phyloP scores from a whole-genome alignment of 1,140 invertebrate genomes.

The Plodia interpunctella region DNA sequence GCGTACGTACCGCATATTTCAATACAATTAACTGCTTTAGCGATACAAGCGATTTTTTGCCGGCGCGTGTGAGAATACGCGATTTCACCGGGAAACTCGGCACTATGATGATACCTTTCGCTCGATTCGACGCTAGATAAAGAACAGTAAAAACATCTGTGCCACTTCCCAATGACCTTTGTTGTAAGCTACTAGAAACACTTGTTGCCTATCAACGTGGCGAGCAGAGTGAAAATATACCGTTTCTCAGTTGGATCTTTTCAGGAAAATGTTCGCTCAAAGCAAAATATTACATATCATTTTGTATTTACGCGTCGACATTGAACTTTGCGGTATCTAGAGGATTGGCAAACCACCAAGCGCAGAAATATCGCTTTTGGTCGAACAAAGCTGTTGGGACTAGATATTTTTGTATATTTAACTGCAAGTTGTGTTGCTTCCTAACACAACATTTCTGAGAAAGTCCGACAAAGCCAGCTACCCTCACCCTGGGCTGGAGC shows the following conservation, averaged over 20 bases:
- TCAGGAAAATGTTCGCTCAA: background rate
- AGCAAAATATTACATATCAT: background rate
- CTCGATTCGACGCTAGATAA: constrained; percentile 58
- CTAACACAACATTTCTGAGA: constrained; percentile 11
- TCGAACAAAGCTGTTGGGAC: background rate
- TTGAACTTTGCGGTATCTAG: constrained; percentile 49
- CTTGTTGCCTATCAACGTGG: constrained; percentile 15
- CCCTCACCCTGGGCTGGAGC: constrained; percentile 25
- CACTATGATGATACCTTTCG: constrained; percentile 61
- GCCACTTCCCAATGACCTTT: constrained; percentile 64
- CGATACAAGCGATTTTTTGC: constrained; percentile 51
- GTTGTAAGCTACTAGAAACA: constrained; percentile 45
- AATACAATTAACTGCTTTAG: constrained; percentile 56
- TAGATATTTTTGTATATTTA: background rate
- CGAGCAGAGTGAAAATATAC: constrained; percentile 13
- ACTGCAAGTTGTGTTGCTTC: constrained; percentile 6
- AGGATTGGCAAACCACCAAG: constrained; percentile 55
- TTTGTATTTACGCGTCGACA: constrained; percentile 26
- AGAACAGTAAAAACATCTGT: constrained; percentile 54
- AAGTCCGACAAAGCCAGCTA: constrained; percentile 22
- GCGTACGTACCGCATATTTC: constrained; percentile 38
- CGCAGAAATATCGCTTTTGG: constrained; percentile 18
- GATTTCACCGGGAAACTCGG: constrained; percentile 68
- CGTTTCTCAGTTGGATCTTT: background rate
- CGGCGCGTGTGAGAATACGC: constrained; percentile 58